These are phyloP conservation scores for Steromphala cineraria DNA, from an alignment of 2,888 invertebrate genomes.

Conservation along the genomic window DNA sequence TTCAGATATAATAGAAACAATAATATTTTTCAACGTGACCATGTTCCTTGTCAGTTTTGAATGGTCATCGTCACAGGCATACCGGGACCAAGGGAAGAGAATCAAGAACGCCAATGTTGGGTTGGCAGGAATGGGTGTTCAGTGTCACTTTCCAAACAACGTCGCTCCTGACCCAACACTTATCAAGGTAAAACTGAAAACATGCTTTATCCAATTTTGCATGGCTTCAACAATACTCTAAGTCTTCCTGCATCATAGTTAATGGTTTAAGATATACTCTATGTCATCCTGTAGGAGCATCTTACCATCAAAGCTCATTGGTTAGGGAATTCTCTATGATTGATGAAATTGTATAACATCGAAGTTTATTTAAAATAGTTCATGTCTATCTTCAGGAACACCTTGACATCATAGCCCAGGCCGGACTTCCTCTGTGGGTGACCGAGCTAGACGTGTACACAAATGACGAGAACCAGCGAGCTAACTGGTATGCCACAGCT, in stretches of 20 bases:
- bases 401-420: conserved; percentile 41
- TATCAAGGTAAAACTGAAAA: conserved; percentile 38
- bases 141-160: conserved; percentile 46
- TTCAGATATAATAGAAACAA: too few relatives aligned
- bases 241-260: too few relatives aligned
- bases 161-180: conserved; percentile 42
- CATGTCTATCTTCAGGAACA: conserved; percentile 28
- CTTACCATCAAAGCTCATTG: conserved; percentile 41
- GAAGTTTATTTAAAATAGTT: background rate
- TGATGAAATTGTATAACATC: background rate
- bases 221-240: too few relatives aligned
- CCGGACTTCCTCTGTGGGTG: conserved; percentile 49
- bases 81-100: conserved; percentile 41
- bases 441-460: conserved; percentile 42
- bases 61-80: conserved; percentile 32
- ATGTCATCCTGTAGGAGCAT: background rate
- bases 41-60: background rate
- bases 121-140: conserved; percentile 48
- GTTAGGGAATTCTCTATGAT: too few relatives aligned
- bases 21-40: background rate
- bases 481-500: conserved; percentile 34
- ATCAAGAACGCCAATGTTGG: conserved; percentile 44
- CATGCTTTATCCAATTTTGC: too few relatives aligned
- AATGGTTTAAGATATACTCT: too few relatives aligned
- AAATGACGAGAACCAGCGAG: conserved; percentile 39